Evolutionary conservation across 2,888 invertebrate species (phyloP), one percentile per base, ranked within the genome.

Genomic region (Synergus gifuensis): DNA sequence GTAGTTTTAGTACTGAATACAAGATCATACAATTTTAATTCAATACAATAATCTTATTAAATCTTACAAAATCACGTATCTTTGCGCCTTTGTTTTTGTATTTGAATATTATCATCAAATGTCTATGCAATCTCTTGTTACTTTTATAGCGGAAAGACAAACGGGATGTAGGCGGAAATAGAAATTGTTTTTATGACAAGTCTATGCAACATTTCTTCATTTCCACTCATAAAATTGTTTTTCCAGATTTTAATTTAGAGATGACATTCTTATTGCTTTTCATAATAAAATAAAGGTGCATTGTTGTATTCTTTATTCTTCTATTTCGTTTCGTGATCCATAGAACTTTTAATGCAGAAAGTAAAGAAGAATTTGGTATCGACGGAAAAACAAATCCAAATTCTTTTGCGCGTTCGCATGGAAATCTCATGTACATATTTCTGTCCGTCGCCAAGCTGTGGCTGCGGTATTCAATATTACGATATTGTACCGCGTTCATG

Each of bases 401-500:
- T 28, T 28, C 28, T 28, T 28, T 28, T 2, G 28, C 28, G 28
- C 28, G 2, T 28, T 28, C 40, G 40, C 40, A 40, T 40, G 64
- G 40, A 40, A 64, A 64, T 64, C 40, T 64, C 64, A 64, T 40
- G 9, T 64, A 40, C 64, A 64, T 64, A 64, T 64, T 64, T 40
- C 40, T n/a, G 16, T 40, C 4, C 64, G 40, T 64, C 40, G 36
- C 40, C 64, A 66, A 42, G 8, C 44, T 40, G 60, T 76, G 77
- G 66, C 28, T 22, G 22, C n/a, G 66, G 46, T 42, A 28, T 81
- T 67, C 82, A 79, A 78, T 79, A 81, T 78, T 69, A 79, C 78
- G 81, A 79, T 81, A 81, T 81, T 78, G 79, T 46, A 66, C 79
- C 67, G 76, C 54, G 49, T 63, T 54, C 69, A 54, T 36, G 54